phyloP scores from a whole-genome alignment of 2,888 invertebrate genomes.

The Conistra vaccinii region DNA sequence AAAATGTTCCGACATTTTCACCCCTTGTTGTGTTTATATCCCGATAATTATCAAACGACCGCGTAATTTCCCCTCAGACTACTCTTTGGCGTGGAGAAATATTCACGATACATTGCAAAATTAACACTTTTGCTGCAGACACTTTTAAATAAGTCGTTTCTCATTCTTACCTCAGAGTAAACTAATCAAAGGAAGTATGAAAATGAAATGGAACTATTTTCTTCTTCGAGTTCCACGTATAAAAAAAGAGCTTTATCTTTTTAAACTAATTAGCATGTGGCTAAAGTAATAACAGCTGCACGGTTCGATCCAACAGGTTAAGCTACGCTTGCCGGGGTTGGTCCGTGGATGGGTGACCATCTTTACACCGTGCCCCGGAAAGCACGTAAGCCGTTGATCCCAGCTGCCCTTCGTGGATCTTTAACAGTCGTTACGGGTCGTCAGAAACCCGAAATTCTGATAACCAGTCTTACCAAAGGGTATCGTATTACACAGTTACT shows the following conservation, averaged over 20 bases:
- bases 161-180: neutral
- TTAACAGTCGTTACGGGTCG: no score
- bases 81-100: constrained; percentile 18
- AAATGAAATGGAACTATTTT: neutral
- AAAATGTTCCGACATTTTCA: constrained; percentile 62
- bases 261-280: neutral
- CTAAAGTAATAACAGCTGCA: no score
- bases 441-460: no score
- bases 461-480: no score
- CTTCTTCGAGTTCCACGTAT: neutral
- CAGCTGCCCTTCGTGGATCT: no score
- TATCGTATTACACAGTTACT: no score
- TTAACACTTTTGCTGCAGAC: constrained; percentile 13
- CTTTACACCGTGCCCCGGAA: no score
- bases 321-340: no score
- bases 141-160: constrained; percentile 6
- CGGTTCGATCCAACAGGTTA: no score
- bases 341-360: no score
- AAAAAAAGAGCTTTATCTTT: neutral
- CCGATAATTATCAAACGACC: constrained; percentile 53
- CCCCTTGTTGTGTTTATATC: constrained; percentile 50
- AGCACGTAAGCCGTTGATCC: no score
- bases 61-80: constrained; percentile 50
- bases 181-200: constrained; percentile 6
- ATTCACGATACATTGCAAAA: constrained; percentile 11